Evolutionary conservation across 1,140 invertebrate species (phyloP).

Genomic region (Zaprionus ornatus): DNA sequence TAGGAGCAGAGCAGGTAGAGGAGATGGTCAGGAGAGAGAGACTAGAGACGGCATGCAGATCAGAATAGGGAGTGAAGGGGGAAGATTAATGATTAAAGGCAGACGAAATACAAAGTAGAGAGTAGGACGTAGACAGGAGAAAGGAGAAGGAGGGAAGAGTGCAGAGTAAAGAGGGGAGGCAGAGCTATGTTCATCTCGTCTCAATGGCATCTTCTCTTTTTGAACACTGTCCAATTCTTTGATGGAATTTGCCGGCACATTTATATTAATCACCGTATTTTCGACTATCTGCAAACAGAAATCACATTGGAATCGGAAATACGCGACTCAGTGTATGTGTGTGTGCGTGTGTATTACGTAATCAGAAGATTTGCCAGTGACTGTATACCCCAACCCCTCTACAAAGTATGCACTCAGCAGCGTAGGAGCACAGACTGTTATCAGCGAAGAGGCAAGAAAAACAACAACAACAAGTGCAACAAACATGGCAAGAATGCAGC

Average conservation of each 20-base stretch:
- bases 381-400: constrained; percentile 29
- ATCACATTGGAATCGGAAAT: constrained; percentile 11
- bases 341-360: constrained; percentile 6
- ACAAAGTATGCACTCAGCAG: constrained; percentile 49
- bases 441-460: constrained; percentile 30
- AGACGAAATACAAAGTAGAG: too few relatives aligned
- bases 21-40: too few relatives aligned
- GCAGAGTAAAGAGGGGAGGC: neutral
- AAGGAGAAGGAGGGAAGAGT: neutral
- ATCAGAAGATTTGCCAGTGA: constrained; percentile 15
- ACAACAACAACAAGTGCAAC: constrained; percentile 11
- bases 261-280: constrained; percentile 21
- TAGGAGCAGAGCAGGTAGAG: too few relatives aligned
- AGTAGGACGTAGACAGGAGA: too few relatives aligned
- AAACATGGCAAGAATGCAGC: constrained; percentile 52
- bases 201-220: constrained; percentile 1
- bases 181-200: constrained; percentile 9
- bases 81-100: too few relatives aligned
- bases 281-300: constrained; percentile 22
- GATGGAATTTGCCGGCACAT: constrained; percentile 4
- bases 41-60: too few relatives aligned
- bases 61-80: too few relatives aligned
- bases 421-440: constrained; percentile 34
- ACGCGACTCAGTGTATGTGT: neutral
- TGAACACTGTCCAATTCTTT: constrained; percentile 9